Evolutionary conservation across 2,797 vertebrate genomes (phyloP), one percentile per base, ranked within the genome.

Genomic region (Oophaga sylvatica): DNA sequence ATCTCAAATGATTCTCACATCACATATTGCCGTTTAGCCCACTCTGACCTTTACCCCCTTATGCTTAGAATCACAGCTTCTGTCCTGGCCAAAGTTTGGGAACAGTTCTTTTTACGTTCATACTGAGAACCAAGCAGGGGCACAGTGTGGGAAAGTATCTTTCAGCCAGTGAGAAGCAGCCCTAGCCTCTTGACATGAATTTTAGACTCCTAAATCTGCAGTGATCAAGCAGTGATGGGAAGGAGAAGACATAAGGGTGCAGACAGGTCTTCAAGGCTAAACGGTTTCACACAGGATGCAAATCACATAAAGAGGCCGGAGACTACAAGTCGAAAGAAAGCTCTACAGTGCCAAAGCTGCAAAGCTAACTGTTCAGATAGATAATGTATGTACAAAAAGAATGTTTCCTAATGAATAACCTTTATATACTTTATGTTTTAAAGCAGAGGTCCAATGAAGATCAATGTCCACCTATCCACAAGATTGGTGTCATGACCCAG

Each of bases 101-200:
- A 88, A 84, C 76, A 84, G 45, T 56, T 79, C 26, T 17, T 70
- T 20, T 84, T 88, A 80, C 56, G 81, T 84, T 80, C 22, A 80
- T 48, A 31, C 65, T 71, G 56, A 84, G 81, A 84, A 59, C 76
- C 70, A 70, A 3, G 35, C 57, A 41, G 35, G 63, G 63, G 81
- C 48, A 79, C 62, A 84, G 75, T 84, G 76, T 88, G 87, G 87
- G 87, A 88, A 88, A 88, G 65, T n/a, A 80, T 26, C 57, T n/a
- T 53, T 12, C 17, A 84, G 35, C 87, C 53, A 88, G 48, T 73
- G 57, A 80, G 81, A 88, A 79, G 35, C 45, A 31, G 56, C 20
- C n/a, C 22, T 68, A 63, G 81, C 13, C 81, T 73, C 59, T 83
- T 87, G 71, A 87, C 86, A 63, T 79, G 9, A 35, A 45, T 76